phyloP scores from a whole-genome alignment of 2,888 invertebrate species.

The Caenorhabditis sp. region DNA sequence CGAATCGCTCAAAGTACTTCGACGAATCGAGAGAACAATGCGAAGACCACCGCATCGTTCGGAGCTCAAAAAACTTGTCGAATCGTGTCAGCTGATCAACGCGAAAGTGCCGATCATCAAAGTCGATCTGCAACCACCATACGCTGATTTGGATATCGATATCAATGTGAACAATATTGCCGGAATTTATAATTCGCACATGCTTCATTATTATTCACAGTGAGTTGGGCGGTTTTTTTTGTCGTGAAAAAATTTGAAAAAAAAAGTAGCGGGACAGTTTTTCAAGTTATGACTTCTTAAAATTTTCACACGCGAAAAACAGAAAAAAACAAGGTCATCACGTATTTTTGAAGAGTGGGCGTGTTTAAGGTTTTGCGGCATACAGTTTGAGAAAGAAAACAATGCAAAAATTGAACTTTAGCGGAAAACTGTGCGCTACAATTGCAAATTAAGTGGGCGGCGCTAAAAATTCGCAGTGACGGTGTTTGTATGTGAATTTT shows the following conservation, averaged over 20 bases:
- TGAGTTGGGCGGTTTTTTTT: slow-evolving; percentile 14
- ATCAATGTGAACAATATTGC: slow-evolving; percentile 69
- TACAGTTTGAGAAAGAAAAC: too few species aligned
- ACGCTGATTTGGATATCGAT: slow-evolving; percentile 63
- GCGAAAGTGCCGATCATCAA: slow-evolving; percentile 62
- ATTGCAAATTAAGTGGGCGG: too few species aligned
- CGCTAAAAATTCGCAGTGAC: too few species aligned
- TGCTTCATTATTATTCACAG: slow-evolving; percentile 69
- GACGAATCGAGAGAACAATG: slow-evolving; percentile 10
- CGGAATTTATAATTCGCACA: slow-evolving; percentile 69
- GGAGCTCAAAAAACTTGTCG: slow-evolving; percentile 1
- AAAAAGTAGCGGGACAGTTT: too few species aligned
- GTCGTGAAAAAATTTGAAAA: background rate
- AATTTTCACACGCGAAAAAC: too few species aligned
- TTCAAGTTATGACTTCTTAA: too few species aligned
- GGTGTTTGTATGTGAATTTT: too few species aligned
- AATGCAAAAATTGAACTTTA: too few species aligned
- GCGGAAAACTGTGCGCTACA: too few species aligned
- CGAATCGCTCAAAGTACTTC: slow-evolving; percentile 5
- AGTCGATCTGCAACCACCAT: slow-evolving; percentile 46
- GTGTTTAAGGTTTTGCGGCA: too few species aligned
- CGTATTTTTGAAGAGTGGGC: too few species aligned
- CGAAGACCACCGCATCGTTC: background rate
- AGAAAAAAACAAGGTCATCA: too few species aligned
- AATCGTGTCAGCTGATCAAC: slow-evolving; percentile 1